phyloP scores from a whole-genome alignment of 2,888 invertebrate genomes.

The Acrobasis suavella region DNA sequence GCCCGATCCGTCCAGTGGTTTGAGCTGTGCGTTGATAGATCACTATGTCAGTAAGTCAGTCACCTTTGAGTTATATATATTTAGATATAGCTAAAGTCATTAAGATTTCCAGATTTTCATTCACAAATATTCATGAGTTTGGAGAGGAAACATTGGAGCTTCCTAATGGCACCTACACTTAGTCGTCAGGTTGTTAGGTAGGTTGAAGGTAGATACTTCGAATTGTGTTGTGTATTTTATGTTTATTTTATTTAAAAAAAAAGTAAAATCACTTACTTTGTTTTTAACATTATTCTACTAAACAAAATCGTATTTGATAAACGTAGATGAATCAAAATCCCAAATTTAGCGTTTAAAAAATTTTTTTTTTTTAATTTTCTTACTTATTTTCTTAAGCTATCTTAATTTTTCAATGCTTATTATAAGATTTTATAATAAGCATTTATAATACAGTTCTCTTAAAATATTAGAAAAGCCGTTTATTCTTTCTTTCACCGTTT shows the following conservation, averaged over 20 bases:
- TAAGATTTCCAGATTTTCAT: not conserved
- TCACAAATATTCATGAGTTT: constrained; percentile 6
- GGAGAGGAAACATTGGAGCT: not conserved
- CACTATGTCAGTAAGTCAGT: too few relatives aligned
- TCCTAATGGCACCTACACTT: constrained; percentile 10
- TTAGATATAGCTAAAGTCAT: too few relatives aligned
- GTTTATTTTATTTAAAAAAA: not conserved
- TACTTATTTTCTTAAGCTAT: too few relatives aligned
- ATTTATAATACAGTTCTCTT: not conserved
- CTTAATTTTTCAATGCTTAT: not conserved
- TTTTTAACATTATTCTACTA: too few relatives aligned
- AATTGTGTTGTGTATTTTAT: not conserved
- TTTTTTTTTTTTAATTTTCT: too few relatives aligned
- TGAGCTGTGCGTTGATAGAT: too few relatives aligned
- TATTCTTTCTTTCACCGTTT: not conserved
- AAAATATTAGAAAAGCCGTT: too few relatives aligned
- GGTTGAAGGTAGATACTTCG: not conserved
- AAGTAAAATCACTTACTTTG: too few relatives aligned
- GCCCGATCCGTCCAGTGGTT: too few relatives aligned
- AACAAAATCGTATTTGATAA: not conserved
- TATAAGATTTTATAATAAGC: not conserved
- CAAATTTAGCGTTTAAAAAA: too few relatives aligned
- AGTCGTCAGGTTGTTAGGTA: not conserved
- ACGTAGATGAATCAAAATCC: not conserved
- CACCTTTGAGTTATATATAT: too few relatives aligned